A percentile compares a stretch with the other conserved stretches of the same genome.
These are phyloP conservation scores for Eretmochelys imbricata DNA, from an alignment of 2,113 vertebrate species.

Conservation along the genomic window DNA sequence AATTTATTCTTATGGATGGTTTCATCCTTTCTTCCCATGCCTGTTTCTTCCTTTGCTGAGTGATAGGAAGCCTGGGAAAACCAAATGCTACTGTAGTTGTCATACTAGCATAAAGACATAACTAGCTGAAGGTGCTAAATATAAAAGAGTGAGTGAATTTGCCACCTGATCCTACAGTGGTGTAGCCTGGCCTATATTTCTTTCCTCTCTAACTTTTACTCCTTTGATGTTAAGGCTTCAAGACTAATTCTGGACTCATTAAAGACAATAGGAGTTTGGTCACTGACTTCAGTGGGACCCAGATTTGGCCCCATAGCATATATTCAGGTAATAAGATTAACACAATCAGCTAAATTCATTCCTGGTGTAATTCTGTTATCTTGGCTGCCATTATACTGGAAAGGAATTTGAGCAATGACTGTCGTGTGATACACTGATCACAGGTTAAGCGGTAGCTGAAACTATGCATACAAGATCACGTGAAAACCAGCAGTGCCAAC, in stretches of 20 bases:
- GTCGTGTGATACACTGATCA: neutral
- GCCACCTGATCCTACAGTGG: neutral
- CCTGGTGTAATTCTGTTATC: neutral
- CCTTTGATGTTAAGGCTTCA: neutral
- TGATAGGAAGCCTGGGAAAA: neutral
- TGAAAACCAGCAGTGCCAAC: neutral
- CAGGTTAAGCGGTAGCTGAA: neutral
- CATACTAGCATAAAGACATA: neutral
- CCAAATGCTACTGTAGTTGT: neutral
- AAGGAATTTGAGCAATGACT: neutral
- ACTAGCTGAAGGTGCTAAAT: rapidly evolving
- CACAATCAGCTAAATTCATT: neutral
- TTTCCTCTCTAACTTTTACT: neutral
- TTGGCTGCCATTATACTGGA: neutral
- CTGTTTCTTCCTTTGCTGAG: neutral
- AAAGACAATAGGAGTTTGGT: neutral
- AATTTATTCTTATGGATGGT: neutral
- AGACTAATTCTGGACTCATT: neutral
- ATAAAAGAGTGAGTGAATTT: neutral
- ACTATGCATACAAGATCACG: rapidly evolving
- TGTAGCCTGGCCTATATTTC: neutral
- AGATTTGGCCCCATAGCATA: neutral
- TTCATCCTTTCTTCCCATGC: neutral
- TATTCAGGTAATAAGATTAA: neutral
- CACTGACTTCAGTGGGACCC: neutral